Percentiles rank a stretch among this genome's conserved stretches.
phyloP scores from a whole-genome alignment of 2,113 vertebrate genomes.

The Syrmaticus mikado region DNA sequence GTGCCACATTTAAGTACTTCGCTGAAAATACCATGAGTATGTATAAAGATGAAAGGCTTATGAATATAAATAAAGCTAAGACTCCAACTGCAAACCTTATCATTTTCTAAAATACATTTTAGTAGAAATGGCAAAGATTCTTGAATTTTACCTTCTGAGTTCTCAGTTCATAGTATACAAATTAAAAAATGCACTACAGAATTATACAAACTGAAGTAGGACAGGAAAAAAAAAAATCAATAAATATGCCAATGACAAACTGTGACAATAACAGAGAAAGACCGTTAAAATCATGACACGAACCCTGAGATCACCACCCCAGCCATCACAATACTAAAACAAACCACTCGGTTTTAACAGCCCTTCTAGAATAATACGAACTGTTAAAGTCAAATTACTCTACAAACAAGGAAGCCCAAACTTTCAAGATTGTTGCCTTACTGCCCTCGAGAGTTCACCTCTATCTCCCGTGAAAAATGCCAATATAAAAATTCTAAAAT shows the following conservation, averaged over 20 bases:
- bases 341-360: constrained; percentile 58
- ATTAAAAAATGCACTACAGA: constrained; percentile 72
- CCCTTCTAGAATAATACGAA: constrained; percentile 69
- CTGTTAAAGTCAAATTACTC: constrained; percentile 73
- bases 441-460: constrained; percentile 86
- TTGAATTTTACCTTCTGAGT: constrained; percentile 77
- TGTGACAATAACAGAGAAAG: constrained; percentile 54
- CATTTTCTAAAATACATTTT: constrained; percentile 83
- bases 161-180: constrained; percentile 71
- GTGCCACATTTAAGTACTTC: constrained; percentile 85
- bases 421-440: constrained; percentile 80
- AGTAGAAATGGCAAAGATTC: constrained; percentile 77
- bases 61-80: constrained; percentile 89
- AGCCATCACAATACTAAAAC: constrained; percentile 54
- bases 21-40: constrained; percentile 82
- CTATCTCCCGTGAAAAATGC: constrained; percentile 82
- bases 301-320: constrained; percentile 45
- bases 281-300: constrained; percentile 48
- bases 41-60: constrained; percentile 87
- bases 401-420: constrained; percentile 81
- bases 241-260: constrained; percentile 60
- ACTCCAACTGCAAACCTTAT: constrained; percentile 84
- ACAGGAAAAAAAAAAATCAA: constrained; percentile 61
- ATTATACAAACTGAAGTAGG: constrained; percentile 57
- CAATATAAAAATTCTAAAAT: constrained; percentile 93